Percentiles rank a stretch among this genome's conserved stretches.
These are phyloP conservation scores for Nymphicus hollandicus DNA, from an alignment of 2,113 vertebrate species.

Conservation along the genomic window DNA sequence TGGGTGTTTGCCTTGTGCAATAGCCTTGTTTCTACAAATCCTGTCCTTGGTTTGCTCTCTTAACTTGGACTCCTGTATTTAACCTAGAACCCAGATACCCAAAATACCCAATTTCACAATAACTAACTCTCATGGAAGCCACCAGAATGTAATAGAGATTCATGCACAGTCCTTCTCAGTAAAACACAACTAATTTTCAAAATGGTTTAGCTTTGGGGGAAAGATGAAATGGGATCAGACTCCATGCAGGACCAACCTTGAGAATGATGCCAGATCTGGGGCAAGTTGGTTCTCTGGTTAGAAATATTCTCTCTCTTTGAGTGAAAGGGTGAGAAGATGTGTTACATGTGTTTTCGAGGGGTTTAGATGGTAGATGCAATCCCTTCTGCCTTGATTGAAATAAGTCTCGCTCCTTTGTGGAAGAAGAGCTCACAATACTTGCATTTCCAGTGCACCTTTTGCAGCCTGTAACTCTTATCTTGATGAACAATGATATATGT, in stretches of 20 bases:
- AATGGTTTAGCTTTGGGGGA: neutral
- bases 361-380: neutral
- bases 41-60: neutral
- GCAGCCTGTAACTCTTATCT: neutral
- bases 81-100: neutral
- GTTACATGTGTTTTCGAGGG: fast-evolving
- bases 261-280: neutral
- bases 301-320: neutral
- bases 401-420: neutral
- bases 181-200: neutral
- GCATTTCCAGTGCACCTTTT: neutral
- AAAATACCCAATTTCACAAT: neutral
- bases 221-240: neutral
- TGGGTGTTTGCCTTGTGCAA: neutral
- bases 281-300: neutral
- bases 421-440: neutral
- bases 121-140: neutral
- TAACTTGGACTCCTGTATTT: neutral
- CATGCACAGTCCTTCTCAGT: neutral
- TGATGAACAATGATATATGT: neutral
- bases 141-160: neutral
- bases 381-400: neutral
- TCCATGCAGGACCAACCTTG: neutral
- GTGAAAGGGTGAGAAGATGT: neutral
- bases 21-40: neutral